Evolutionary conservation across 2,888 invertebrate species (phyloP).

Genomic region (Acleris holmiana): DNA sequence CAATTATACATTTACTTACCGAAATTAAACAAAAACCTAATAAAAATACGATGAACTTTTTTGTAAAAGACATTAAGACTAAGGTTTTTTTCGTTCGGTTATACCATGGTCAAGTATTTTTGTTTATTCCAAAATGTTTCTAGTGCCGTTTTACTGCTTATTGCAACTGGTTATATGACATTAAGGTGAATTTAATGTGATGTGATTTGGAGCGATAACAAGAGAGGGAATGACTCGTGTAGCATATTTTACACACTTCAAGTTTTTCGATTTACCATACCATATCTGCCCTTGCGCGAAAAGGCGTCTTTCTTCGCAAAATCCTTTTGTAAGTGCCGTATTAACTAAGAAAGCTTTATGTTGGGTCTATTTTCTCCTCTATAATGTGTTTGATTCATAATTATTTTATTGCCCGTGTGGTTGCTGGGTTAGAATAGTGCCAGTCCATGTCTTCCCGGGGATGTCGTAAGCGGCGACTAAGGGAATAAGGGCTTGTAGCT

Average conservation of each 20-base stretch:
- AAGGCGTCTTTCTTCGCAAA: too few relatives aligned
- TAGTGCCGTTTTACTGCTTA: background rate
- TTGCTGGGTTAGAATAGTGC: too few relatives aligned
- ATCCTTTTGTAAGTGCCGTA: too few relatives aligned
- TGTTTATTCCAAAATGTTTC: background rate
- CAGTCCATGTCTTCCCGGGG: too few relatives aligned
- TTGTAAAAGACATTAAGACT: slow-evolving; percentile 8
- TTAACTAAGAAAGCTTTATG: too few relatives aligned
- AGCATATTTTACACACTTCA: background rate
- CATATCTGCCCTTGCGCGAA: too few relatives aligned
- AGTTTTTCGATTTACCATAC: background rate
- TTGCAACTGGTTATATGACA: background rate
- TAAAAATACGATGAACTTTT: background rate
- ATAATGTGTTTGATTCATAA: too few relatives aligned
- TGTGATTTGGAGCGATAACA: slow-evolving; percentile 5
- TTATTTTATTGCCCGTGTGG: too few relatives aligned
- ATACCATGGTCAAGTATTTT: background rate
- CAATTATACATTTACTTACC: slow-evolving; percentile 3
- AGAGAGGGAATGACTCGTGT: background rate
- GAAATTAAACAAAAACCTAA: slow-evolving; percentile 6
- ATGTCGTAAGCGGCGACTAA: too few relatives aligned
- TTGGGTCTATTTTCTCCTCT: too few relatives aligned
- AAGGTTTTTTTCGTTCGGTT: background rate
- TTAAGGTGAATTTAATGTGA: background rate
- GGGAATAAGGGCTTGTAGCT: too few relatives aligned